A percentile compares a stretch with the other conserved stretches of the same genome.
Conservation (phyloP, 1,140 invertebrate genomes). For the Periplaneta americana region DNA sequence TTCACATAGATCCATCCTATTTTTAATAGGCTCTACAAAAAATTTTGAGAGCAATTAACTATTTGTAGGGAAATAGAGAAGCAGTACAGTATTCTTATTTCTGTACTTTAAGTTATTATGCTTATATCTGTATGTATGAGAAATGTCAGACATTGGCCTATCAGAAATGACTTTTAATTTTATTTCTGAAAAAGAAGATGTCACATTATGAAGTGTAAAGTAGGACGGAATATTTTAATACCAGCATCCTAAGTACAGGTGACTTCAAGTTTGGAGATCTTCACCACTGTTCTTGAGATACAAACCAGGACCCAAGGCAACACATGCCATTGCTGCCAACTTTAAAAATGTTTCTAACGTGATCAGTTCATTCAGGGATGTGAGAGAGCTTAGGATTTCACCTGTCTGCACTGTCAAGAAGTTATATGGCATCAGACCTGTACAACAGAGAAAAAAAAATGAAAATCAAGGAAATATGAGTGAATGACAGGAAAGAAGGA, state of each 20-base stretch:
- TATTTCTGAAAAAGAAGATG: background rate
- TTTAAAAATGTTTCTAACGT: conserved; percentile 42
- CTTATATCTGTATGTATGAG: no score
- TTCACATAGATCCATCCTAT: no score
- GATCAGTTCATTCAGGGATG: conserved; percentile 50
- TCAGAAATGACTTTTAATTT: background rate
- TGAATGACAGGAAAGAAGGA: no score
- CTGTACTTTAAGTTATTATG: no score
- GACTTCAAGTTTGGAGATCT: background rate
- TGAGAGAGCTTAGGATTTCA: conserved; percentile 46
- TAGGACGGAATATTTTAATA: background rate
- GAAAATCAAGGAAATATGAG: no score
- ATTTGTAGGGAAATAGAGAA: no score
- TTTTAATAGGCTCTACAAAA: no score
- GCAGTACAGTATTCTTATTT: no score
- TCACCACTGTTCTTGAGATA: conserved; percentile 7
- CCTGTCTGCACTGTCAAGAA: conserved; percentile 59
- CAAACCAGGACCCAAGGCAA: conserved; percentile 38
- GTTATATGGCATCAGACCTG: conserved; percentile 61
- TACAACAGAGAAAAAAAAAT: conserved; percentile 16
- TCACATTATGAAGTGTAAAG: background rate
- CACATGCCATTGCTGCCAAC: conserved; percentile 43
- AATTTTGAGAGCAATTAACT: no score
- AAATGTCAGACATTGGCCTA: no score
- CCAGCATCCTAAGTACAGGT: background rate